A percentile compares a stretch with the other conserved stretches of the same genome.
These are phyloP conservation scores for Rhagium mordax DNA, from an alignment of 2,888 invertebrate genomes.

Conservation along the genomic window DNA sequence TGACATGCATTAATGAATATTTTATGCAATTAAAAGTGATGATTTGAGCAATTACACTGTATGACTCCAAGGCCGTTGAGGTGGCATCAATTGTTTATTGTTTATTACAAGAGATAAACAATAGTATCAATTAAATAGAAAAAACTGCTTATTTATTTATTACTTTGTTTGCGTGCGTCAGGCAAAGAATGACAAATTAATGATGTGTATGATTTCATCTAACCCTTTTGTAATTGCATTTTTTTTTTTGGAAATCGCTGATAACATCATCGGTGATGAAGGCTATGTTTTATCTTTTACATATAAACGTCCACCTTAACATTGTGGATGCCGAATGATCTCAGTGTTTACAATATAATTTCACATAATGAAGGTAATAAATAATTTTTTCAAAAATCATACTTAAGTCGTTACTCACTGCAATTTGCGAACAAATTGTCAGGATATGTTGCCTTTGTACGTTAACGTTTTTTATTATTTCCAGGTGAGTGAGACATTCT, in stretches of 20 bases:
- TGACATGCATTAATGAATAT: neutral
- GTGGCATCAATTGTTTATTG: slow-evolving; percentile 6
- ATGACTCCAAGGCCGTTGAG: neutral
- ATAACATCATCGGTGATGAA: slow-evolving; percentile 26
- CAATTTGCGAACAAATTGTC: neutral
- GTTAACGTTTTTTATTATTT: neutral
- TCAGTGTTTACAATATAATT: neutral
- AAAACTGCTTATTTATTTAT: slow-evolving; percentile 9
- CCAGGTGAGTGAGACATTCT: neutral
- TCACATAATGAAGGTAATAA: neutral
- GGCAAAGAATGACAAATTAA: neutral
- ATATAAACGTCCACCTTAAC: neutral
- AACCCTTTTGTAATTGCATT: neutral
- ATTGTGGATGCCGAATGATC: neutral
- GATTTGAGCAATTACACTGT: neutral
- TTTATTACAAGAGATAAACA: neutral
- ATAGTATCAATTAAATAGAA: slow-evolving; percentile 6
- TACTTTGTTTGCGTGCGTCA: neutral
- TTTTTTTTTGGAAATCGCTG: too few species aligned
- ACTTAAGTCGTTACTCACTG: neutral
- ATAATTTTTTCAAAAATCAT: neutral
- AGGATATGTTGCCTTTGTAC: neutral
- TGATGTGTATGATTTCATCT: neutral
- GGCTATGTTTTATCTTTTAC: neutral
- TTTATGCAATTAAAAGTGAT: neutral